phyloP scores from a whole-genome alignment of 2,113 vertebrate genomes.

The Centrocercus urophasianus region DNA sequence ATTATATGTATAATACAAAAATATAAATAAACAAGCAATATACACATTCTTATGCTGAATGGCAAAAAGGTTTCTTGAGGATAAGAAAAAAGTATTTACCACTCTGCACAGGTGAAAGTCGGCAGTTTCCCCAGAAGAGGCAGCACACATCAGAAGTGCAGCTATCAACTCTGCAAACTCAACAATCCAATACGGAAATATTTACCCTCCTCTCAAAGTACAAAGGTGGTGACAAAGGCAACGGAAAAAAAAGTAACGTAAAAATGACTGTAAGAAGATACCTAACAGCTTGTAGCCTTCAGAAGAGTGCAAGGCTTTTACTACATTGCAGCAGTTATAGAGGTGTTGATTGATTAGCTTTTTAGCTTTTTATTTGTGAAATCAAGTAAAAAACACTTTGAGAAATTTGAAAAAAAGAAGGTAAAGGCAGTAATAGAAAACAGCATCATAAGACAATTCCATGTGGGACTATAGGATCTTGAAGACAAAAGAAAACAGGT shows the following conservation, averaged over 20 bases:
- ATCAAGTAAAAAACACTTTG: neutral
- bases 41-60: neutral
- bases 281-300: neutral
- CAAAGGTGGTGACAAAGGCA: constrained; percentile 8
- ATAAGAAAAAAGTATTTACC: neutral
- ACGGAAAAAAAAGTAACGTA: neutral
- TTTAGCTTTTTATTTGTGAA: neutral
- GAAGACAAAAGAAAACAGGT: constrained; percentile 10
- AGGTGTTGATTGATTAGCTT: neutral
- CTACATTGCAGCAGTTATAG: neutral
- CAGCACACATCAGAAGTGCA: neutral
- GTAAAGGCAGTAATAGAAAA: neutral
- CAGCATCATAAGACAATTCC: neutral
- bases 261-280: constrained; percentile 19
- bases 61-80: neutral
- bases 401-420: neutral
- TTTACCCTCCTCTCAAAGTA: constrained; percentile 12
- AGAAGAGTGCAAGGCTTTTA: neutral
- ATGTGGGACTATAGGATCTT: neutral
- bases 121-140: neutral
- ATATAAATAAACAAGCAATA: neutral
- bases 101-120: neutral
- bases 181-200: neutral
- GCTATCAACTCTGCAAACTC: neutral
- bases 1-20: neutral